Evolutionary conservation across 1,140 invertebrate genomes (phyloP).

Genomic region (Nephotettix cincticeps): DNA sequence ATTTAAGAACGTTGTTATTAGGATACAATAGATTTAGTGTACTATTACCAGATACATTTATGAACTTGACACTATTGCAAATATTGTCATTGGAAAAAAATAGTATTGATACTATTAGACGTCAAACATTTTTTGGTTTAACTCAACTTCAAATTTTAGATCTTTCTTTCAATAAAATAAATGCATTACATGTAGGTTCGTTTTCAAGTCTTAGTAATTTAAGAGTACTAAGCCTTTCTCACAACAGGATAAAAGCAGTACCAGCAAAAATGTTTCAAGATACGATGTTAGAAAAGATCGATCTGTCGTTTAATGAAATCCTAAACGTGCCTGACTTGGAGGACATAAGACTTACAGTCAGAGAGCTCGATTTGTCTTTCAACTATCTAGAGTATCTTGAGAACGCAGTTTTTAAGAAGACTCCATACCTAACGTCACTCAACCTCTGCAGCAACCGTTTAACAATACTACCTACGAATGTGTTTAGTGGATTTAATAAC

Average conservation of each 20-base stretch:
- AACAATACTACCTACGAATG: slow-evolving; percentile 83
- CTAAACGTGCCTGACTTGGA: slow-evolving; percentile 70
- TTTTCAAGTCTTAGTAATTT: slow-evolving; percentile 76
- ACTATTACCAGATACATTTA: slow-evolving; percentile 70
- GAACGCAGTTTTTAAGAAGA: slow-evolving; percentile 80
- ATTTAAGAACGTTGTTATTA: slow-evolving; percentile 64
- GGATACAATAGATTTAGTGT: slow-evolving; percentile 71
- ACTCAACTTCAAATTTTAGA: slow-evolving; percentile 76
- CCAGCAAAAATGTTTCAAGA: slow-evolving; percentile 77
- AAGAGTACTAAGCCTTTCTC: slow-evolving; percentile 70
- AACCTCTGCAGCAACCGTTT: slow-evolving; percentile 79
- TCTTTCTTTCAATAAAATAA: slow-evolving; percentile 73
- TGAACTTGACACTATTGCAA: slow-evolving; percentile 66
- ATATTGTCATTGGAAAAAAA: slow-evolving; percentile 74
- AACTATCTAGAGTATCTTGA: slow-evolving; percentile 86
- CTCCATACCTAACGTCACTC: slow-evolving; percentile 73
- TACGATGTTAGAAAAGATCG: slow-evolving; percentile 75
- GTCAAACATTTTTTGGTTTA: slow-evolving; percentile 72
- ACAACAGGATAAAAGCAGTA: slow-evolving; percentile 73
- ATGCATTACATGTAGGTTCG: slow-evolving; percentile 73
- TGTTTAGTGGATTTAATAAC: slow-evolving; percentile 77
- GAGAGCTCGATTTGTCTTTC: slow-evolving; percentile 72
- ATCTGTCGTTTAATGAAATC: slow-evolving; percentile 77
- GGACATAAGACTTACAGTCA: slow-evolving; percentile 71
- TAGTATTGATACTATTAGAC: slow-evolving; percentile 64